Base-by-base conservation (phyloP, 2,113 vertebrate species). In the Plotosus lineatus region DNA sequence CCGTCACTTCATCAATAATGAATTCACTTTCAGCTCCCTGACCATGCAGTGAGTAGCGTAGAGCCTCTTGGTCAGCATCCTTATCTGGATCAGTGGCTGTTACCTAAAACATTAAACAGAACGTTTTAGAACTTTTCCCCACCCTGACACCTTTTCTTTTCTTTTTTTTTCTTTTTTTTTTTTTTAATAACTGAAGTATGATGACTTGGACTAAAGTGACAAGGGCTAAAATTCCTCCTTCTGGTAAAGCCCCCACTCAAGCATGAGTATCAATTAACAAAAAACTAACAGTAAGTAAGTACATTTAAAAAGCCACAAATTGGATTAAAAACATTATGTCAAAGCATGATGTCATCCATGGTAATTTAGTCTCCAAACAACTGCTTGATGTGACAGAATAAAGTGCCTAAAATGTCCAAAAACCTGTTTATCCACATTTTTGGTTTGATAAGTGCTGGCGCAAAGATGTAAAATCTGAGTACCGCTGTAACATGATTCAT, bases 1-100 rank as follows among this genome's bases (percentile, higher is more conserved):
- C 96, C 0, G 93, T 95, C 83, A 92, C 92, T 89, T 96, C 95
- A 82, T 96, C 95, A 40, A 97, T 95, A 33, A 95, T 92, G 82
- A 97, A 97, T 87, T 94, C 90, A 3, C 93, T 94, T 76, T 92
- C 92, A n/a, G 95, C 94, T 6, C 96, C 95, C 58, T 94, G 93
- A 31, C 96, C 96, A 0, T 96, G 95, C 75, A 97, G 89, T 0
- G 95, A 97, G 71, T 96, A 97, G 19, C 94, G 94, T 83, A 97
- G 79, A 14, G 95, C 94, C 82, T 94, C 94, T 84, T 93, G 93
- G 86, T 94, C 91, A 14, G 92, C 87, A 44, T 90, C 91, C 75
- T 94, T 94, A 85, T 97, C 96, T 78, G 95, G 96, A 91, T 97
- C 96, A 31, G 90, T 91, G 0, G 95, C 95, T 28, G 93, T 92